A percentile compares a stretch with the other conserved stretches of the same genome.
Conservation (phyloP, 1,140 invertebrate genomes). For the Drosophila ogumai region DNA sequence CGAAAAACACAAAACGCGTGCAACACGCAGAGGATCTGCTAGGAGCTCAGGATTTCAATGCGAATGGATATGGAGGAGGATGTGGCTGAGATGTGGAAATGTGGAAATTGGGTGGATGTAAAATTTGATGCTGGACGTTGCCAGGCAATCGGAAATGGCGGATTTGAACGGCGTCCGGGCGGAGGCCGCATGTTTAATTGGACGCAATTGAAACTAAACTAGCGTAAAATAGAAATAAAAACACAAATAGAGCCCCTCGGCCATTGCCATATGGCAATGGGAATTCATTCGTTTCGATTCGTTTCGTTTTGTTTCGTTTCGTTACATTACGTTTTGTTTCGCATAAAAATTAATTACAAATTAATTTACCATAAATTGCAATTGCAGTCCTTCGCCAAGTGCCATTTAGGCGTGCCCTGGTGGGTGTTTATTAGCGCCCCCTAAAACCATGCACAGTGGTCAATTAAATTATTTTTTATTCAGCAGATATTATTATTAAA, state of each 20-base stretch:
- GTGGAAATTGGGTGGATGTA: slow-evolving; percentile 42
- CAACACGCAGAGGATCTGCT: slow-evolving; percentile 58
- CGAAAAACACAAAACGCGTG: slow-evolving; percentile 75
- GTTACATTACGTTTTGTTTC: slow-evolving; percentile 29
- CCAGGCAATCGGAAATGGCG: slow-evolving; percentile 70
- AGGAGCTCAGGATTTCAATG: slow-evolving; percentile 40
- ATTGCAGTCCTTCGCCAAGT: slow-evolving; percentile 17
- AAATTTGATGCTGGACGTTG: slow-evolving; percentile 62
- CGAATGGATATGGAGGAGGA: not conserved
- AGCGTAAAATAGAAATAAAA: slow-evolving; percentile 82
- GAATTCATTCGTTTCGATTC: slow-evolving; percentile 56
- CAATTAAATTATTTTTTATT: too few relatives aligned
- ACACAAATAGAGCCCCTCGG: slow-evolving; percentile 51
- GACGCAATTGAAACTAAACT: slow-evolving; percentile 83
- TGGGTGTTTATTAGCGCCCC: slow-evolving; percentile 46
- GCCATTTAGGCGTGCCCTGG: slow-evolving; percentile 1
- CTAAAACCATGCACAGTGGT: slow-evolving; percentile 18
- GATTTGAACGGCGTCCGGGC: slow-evolving; percentile 19
- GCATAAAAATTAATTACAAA: slow-evolving; percentile 79
- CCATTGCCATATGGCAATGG: slow-evolving; percentile 50
- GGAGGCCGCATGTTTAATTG: slow-evolving; percentile 78
- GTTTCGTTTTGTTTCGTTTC: slow-evolving; percentile 42
- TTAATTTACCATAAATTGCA: slow-evolving; percentile 83
- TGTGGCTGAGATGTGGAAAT: too few relatives aligned
- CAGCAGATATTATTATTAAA: too few relatives aligned